Percentiles rank a stretch among this genome's conserved stretches.
Evolutionary conservation across 1,140 invertebrate genomes (phyloP).

Genomic region (Meteorus sp.): DNA sequence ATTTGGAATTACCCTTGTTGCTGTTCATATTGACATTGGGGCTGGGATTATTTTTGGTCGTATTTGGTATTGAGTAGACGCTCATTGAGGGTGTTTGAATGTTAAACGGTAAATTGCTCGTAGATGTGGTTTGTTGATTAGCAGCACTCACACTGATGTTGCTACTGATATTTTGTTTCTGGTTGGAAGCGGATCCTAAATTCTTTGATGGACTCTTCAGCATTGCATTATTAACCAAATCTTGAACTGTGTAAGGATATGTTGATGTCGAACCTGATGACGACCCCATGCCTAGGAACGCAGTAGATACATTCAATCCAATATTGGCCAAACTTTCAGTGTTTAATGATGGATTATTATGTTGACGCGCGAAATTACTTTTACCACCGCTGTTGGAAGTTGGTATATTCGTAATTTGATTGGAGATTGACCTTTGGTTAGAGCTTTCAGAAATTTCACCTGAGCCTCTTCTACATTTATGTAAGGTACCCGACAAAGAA

Average conservation of each 20-base stretch:
- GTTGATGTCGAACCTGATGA: constrained; percentile 28
- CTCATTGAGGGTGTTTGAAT: constrained; percentile 45
- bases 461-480: neutral
- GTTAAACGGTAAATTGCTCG: constrained; percentile 32
- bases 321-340: constrained; percentile 31
- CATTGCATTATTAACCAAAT: constrained; percentile 51
- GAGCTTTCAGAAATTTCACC: constrained; percentile 20
- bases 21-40: constrained; percentile 4
- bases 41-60: constrained; percentile 11
- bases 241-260: constrained; percentile 49
- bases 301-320: constrained; percentile 34
- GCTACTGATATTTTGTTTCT: constrained; percentile 14
- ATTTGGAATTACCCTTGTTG: constrained; percentile 18
- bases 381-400: neutral
- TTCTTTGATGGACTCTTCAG: constrained; percentile 34
- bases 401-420: too few species aligned
- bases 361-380: constrained; percentile 6
- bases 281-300: constrained; percentile 20
- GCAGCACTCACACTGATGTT: neutral
- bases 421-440: constrained; percentile 10
- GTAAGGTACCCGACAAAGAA: neutral
- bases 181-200: constrained; percentile 14
- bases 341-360: constrained; percentile 11
- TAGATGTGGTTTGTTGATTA: constrained; percentile 19
- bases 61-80: constrained; percentile 40